These are phyloP conservation scores for Mionectes olivaceus DNA, from an alignment of 2,797 vertebrate genomes.

Conservation along the genomic window DNA sequence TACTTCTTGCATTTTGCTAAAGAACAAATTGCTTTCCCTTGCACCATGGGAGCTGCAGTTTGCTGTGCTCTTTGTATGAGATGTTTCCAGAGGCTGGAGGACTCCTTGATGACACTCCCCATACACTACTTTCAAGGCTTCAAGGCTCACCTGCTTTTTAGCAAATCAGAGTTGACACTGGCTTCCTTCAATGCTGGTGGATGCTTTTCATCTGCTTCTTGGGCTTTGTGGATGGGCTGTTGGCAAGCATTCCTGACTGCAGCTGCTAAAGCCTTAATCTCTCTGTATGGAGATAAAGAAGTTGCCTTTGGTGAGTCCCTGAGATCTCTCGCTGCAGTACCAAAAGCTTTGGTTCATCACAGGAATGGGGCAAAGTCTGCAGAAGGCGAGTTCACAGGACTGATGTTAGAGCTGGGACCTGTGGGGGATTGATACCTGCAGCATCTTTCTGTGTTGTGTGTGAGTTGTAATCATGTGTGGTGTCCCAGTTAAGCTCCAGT, in stretches of 20 bases:
- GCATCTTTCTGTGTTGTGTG: rapidly evolving
- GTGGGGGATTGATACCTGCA: rapidly evolving
- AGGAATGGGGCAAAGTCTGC: neutral
- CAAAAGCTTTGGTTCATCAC: neutral
- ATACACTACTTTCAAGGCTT: conserved; percentile 22
- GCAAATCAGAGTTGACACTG: conserved; percentile 33
- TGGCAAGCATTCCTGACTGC: neutral
- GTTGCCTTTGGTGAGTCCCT: neutral
- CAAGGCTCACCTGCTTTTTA: conserved; percentile 43
- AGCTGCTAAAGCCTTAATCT: neutral
- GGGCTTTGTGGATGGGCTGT: neutral
- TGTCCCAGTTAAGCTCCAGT: neutral
- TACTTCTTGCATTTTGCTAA: neutral
- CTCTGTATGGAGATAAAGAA: neutral
- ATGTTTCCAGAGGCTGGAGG: neutral
- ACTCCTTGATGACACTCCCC: conserved; percentile 18
- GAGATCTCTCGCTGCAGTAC: neutral
- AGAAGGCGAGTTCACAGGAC: neutral
- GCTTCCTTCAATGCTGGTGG: neutral
- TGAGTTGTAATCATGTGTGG: neutral
- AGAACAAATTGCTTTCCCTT: neutral
- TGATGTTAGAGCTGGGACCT: neutral
- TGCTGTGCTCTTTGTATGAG: neutral
- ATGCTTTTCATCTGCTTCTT: neutral
- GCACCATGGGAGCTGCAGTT: neutral